phyloP scores from a whole-genome alignment of 2,888 invertebrate genomes.

The Ormia ochracea region DNA sequence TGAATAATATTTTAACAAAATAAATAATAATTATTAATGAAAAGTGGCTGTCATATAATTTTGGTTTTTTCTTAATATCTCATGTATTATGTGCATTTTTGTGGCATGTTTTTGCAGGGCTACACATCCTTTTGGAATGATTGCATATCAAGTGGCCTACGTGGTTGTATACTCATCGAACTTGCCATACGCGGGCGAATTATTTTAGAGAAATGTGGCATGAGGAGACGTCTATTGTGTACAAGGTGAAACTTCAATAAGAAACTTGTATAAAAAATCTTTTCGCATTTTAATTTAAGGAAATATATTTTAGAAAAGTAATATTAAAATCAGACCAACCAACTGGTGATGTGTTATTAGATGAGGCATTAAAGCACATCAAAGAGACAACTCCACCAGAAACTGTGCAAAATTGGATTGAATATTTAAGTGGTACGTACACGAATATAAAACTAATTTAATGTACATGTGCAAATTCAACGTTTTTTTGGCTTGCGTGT shows the following conservation, averaged over 20 bases:
- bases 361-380: conserved; percentile 96
- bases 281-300: too few species aligned
- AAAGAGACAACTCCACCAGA: conserved; percentile 99
- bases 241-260: conserved; percentile 81
- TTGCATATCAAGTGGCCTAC: conserved; percentile 98
- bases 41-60: too few species aligned
- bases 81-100: too few species aligned
- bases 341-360: conserved; percentile 97
- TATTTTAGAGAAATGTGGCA: conserved; percentile 97
- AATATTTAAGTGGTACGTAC: conserved; percentile 94
- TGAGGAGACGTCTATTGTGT: conserved; percentile 93
- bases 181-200: conserved; percentile 95
- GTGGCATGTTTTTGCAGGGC: conserved; percentile 81
- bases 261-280: background rate
- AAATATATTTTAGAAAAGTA: conserved; percentile 81
- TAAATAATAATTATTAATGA: too few species aligned
- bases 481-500: too few species aligned
- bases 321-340: conserved; percentile 91
- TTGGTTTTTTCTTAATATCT: too few species aligned
- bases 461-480: too few species aligned
- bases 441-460: background rate
- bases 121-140: conserved; percentile 99
- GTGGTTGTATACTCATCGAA: conserved; percentile 99
- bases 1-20: too few species aligned
- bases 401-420: conserved; percentile 99